Base-by-base conservation (phyloP, 1,140 invertebrate species). In the Cyclargus thomasi region DNA sequence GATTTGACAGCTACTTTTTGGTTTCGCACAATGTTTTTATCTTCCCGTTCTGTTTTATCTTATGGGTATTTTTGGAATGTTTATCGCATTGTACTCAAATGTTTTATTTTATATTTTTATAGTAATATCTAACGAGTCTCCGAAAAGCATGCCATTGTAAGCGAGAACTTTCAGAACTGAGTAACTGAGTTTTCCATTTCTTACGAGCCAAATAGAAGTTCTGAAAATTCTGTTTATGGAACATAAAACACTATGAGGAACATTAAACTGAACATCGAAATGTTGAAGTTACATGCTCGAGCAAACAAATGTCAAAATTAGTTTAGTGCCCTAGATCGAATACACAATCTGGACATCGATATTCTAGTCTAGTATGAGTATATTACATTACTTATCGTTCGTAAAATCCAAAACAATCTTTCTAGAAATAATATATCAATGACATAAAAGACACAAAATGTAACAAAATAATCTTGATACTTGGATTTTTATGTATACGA, bases 261-360 rank as follows among this genome's bases (percentile, higher is more conserved):
- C 20, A 65, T 22, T 23, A 17, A 65, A 53, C 64, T 59, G 23
- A 55, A 70, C 68, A 70, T 64, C 63, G 65, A 68, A 68, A 70
- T 67, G 64, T 70, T 68, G 70, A 66, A 65, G 65, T 73, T 62
- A 73, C 71, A 73, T 73, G 71, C 71, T 70, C 29, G 20, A 67
- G 70, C 63, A 63, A 71, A 68, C 64, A 64, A 64, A 64, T 29
- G 63, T 70, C 55, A 66, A 70, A 47, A 66, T 63, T 67, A 62
- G 36, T 59, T 59, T 11, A 20, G 55, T 59, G 18, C 55, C 55
- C 10, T 59, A 20, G 55, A 59, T 59, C 55, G 18, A 20, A 59
- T 59, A 20, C 8, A 35, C 3, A 2, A 2, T 47, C 39, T 47
- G 39, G 14, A 47, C 6, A 47, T 47, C 39, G 14, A 2, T 47